A percentile compares a stretch with the other conserved stretches of the same genome.
Evolutionary conservation across 2,113 vertebrate genomes (phyloP).

Genomic region (Hylia prasina): DNA sequence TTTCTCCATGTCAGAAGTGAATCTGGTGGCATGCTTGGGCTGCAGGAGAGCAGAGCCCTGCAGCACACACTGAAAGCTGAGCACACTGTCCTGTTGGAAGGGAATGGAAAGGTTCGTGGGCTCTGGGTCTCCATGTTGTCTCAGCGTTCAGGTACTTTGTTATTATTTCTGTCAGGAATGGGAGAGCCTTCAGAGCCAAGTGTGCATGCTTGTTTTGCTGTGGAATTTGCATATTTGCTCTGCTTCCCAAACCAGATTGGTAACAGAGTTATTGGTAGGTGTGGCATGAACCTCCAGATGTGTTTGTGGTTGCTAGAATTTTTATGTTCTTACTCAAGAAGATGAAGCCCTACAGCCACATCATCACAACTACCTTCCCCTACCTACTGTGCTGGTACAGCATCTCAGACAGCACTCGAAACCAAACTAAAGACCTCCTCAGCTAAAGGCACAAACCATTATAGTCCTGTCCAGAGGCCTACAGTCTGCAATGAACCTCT

Average conservation of each 20-base stretch:
- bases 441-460: background rate
- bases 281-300: background rate
- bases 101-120: background rate
- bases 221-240: background rate
- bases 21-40: background rate
- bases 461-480: background rate
- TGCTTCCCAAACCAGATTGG: background rate
- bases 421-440: background rate
- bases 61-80: background rate
- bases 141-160: background rate
- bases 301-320: background rate
- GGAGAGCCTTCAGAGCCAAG: background rate
- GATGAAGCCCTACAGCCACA: background rate
- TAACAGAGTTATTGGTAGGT: background rate
- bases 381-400: background rate
- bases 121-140: background rate
- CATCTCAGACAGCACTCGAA: background rate
- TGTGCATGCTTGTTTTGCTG: background rate
- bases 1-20: fast-evolving
- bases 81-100: background rate
- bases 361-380: background rate
- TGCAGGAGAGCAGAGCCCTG: background rate
- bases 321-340: background rate
- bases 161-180: background rate
- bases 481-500: background rate